These are phyloP conservation scores for Megaptera novaeangliae DNA, from an alignment of 2,113 vertebrate species.

Conservation along the genomic window DNA sequence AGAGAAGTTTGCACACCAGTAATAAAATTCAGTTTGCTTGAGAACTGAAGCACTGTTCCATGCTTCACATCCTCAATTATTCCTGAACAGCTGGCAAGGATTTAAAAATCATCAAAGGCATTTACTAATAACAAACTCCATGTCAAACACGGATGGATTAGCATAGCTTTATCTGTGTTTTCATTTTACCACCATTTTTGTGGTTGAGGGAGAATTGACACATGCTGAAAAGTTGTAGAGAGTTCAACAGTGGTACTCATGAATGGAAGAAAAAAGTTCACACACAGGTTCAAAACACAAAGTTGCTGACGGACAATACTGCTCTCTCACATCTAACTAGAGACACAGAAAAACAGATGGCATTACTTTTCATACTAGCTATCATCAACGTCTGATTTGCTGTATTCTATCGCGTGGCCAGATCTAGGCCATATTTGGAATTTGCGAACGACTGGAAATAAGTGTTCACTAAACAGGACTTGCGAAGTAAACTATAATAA, in stretches of 20 bases:
- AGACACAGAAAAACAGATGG: neutral
- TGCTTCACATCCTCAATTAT: accelerated
- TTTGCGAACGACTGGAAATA: neutral
- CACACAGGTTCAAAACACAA: accelerated
- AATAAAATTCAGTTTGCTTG: neutral
- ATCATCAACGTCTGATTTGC: too few relatives aligned
- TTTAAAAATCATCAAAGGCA: neutral
- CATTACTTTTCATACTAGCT: accelerated
- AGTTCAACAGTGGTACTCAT: accelerated
- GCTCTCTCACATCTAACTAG: accelerated
- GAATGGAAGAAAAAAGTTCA: too few relatives aligned
- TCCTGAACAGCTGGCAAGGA: neutral
- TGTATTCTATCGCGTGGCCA: accelerated
- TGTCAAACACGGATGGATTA: neutral
- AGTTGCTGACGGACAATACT: accelerated
- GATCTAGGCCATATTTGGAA: neutral
- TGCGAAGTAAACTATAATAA: neutral
- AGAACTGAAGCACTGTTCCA: neutral
- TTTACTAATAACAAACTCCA: neutral
- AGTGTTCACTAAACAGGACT: too few relatives aligned
- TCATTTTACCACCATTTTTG: neutral
- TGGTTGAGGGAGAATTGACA: accelerated
- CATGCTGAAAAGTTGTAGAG: accelerated
- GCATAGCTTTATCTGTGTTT: neutral
- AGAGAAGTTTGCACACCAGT: neutral